phyloP scores from a whole-genome alignment of 2,113 vertebrate genomes.

The Neogale vison region DNA sequence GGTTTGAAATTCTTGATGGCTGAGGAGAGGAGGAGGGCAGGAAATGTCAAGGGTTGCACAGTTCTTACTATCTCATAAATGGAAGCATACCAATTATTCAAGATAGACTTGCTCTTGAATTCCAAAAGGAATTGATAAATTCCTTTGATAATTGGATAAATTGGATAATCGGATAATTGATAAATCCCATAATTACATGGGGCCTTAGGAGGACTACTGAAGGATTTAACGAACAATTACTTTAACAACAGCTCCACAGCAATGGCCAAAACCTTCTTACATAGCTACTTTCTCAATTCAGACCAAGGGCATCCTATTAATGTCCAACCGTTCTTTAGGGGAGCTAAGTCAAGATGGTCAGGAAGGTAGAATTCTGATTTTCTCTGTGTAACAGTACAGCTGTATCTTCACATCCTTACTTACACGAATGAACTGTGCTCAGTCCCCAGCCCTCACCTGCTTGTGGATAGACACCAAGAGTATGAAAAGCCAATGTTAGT shows the following conservation, averaged over 20 bases:
- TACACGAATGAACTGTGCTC: neutral
- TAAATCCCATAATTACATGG: neutral
- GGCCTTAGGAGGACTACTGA: neutral
- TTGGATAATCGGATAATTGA: too few species aligned
- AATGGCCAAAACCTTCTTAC: neutral
- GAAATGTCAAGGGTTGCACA: neutral
- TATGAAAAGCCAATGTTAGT: neutral
- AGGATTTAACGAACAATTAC: neutral
- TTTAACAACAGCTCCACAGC: neutral
- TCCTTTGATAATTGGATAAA: too few species aligned
- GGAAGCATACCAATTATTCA: neutral
- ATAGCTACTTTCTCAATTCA: neutral
- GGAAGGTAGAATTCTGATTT: neutral
- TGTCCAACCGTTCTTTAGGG: neutral
- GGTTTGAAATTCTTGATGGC: neutral
- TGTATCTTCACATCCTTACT: neutral
- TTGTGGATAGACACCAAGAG: neutral
- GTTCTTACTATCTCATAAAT: constrained; percentile 32
- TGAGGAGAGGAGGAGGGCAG: neutral
- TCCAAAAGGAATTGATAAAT: neutral
- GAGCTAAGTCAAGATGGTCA: neutral
- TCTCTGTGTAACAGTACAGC: neutral
- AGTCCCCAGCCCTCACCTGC: neutral
- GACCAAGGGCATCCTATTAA: neutral
- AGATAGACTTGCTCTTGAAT: neutral